phyloP scores from a whole-genome alignment of 2,113 vertebrate genomes.

The Corythornis madagascariensis region DNA sequence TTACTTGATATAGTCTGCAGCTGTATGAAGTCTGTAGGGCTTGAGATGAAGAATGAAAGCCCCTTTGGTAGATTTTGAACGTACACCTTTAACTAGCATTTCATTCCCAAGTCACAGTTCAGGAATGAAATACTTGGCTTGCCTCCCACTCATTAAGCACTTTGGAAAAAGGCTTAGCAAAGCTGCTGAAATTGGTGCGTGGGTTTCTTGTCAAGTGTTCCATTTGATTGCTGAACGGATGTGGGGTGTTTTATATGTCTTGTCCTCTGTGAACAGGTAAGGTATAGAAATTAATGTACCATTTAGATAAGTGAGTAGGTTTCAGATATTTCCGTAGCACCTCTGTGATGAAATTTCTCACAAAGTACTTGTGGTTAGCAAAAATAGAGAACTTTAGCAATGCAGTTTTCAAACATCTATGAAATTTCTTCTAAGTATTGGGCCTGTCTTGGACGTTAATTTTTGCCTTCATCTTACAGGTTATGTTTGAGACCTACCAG shows the following conservation, averaged over 20 bases:
- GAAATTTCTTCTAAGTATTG: not conserved
- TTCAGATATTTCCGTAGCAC: not conserved
- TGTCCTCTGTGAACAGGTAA: not conserved
- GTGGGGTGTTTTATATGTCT: not conserved
- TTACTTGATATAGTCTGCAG: not conserved
- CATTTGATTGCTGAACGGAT: not conserved
- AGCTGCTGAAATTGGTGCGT: not conserved
- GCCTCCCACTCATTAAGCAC: not conserved
- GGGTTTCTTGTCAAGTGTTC: not conserved
- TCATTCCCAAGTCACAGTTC: not conserved
- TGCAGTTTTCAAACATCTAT: not conserved
- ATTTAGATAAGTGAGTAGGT: not conserved
- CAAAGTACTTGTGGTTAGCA: not conserved
- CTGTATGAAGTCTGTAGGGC: not conserved
- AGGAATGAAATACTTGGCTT: slow-evolving; percentile 4
- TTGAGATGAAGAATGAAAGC: not conserved
- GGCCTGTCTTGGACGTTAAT: not conserved
- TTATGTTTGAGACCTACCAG: slow-evolving; percentile 99
- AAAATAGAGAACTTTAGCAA: not conserved
- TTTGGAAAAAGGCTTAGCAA: not conserved
- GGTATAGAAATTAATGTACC: not conserved
- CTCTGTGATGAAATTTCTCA: not conserved
- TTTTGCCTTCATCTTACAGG: slow-evolving; percentile 77
- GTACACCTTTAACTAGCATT: slow-evolving; percentile 7
- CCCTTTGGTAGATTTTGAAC: not conserved